Base-by-base conservation (phyloP, 2,888 invertebrate species). In the Strigamia transsilvanica region DNA sequence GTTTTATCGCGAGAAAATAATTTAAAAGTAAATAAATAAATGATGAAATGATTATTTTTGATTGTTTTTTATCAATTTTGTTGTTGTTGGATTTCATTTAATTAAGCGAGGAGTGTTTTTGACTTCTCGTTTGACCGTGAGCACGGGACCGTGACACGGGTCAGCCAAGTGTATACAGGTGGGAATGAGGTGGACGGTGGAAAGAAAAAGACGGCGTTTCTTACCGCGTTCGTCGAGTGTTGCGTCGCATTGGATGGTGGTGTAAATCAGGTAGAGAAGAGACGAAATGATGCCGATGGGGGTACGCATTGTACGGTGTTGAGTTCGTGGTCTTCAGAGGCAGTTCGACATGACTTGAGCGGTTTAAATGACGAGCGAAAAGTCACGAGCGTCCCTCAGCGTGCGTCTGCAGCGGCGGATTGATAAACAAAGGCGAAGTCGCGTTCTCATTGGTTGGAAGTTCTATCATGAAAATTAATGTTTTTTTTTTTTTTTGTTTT, bases 131-230 rank as follows among this genome's bases (percentile, higher is more conserved):
- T 38, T 38, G 38, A 38, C 38, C 61, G 61, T 61, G 61, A 61
- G n/a, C 61, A 61, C 13, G 61, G 61, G 9, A 61, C 61, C 61
- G 61, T 61, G 23, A 61, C 61, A 61, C 61, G 21, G 61, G 61
- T 61, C 61, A 61, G 61, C 61, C 61, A 61, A 61, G 61, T 61
- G 61, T 61, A 61, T 61, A 61, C 61, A 61, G 61, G 61, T 61
- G 61, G 61, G 61, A 46, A 46, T 46, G 15, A 18, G 61, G 23
- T 23, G 61, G 61, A 18, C 2, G 61, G 12, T 7, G 61, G 23
- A 23, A 61, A 61, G 61, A 61, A 61, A n/a, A 61, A 46, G 21
- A 18, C 9, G 23, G 1, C 23, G 21, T 23, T 34, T 5, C 61
- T 61, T 61, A 61, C 61, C 61, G 13, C 61, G 61, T 61, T 61